A percentile compares a stretch with the other conserved stretches of the same genome.
Evolutionary conservation across 2,113 vertebrate species (phyloP).

Genomic region (Melanostigma gelatinosum): DNA sequence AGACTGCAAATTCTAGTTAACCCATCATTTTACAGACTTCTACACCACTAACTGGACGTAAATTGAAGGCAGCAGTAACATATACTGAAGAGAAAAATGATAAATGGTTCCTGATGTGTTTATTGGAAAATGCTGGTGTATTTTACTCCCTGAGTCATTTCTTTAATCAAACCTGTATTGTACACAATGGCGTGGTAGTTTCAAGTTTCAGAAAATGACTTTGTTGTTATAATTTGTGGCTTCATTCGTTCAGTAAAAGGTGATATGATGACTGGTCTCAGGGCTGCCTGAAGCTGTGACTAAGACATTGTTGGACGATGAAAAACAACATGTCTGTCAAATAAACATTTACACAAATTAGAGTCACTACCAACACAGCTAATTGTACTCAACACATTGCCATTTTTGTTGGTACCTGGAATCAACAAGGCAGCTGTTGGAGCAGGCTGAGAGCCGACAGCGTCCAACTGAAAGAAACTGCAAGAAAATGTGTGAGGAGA

Average conservation of each 20-base stretch:
- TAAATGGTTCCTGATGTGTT: conserved; percentile 66
- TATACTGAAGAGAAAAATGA: conserved; percentile 45
- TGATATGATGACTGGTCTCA: conserved; percentile 48
- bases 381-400: conserved; percentile 23
- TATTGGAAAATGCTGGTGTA: conserved; percentile 41
- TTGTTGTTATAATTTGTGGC: conserved; percentile 36
- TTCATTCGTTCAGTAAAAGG: conserved; percentile 47
- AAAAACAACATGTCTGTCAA: conserved; percentile 13
- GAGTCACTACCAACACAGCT: conserved; percentile 27
- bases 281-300: conserved; percentile 16
- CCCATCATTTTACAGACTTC: conserved; percentile 33
- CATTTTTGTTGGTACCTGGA: conserved; percentile 31
- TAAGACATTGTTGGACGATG: conserved; percentile 4
- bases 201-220: conserved; percentile 29
- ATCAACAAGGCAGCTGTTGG: conserved; percentile 27
- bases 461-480: background rate
- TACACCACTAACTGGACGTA: conserved; percentile 30
- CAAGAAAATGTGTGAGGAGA: background rate
- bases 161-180: conserved; percentile 58
- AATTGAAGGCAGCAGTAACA: conserved; percentile 54
- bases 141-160: conserved; percentile 45
- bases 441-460: conserved; percentile 26
- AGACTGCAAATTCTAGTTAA: conserved; percentile 16
- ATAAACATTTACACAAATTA: conserved; percentile 59
- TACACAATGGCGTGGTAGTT: background rate